Evolutionary conservation across 2,888 invertebrate genomes (phyloP), one percentile per base, ranked within the genome.

Genomic region (Aporophyla nigra): DNA sequence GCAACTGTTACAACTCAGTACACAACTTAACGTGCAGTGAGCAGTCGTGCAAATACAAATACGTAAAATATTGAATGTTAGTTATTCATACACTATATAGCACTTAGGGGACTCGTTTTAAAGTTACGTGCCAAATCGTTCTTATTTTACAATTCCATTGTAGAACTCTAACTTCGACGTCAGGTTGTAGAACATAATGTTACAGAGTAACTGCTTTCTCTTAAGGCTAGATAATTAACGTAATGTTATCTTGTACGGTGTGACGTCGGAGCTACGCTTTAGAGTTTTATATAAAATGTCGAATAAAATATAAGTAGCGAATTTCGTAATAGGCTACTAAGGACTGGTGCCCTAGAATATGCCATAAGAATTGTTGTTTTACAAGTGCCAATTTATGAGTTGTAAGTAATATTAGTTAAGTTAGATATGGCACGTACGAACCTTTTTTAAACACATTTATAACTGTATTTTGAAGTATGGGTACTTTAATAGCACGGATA

Each of bases 11-110:
- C 86, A 88, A 86, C 46, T 88, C 87, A 88, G 75, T 82, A 84
- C 84, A 66, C 84, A 87, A 27, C 80, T 82, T 73, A 80, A 54
- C 65, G 54, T 43, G 76, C 86, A 75, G 76, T 82, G 76, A 87
- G 82, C 81, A 84, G 80, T 86, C 86, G 87, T 83, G 87, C 88
- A 88, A 81, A 91, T 86, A 82, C 89, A 90, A 90, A 93, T 93
- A 93, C 93, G 93, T 94, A 93, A 92, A 89, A 87, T 90, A 92
- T 89, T 93, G 89, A 90, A 92, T 93, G 92, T 93, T 93, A 93
- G 92, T 85, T 91, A 89, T 88, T 87, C 89, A 90, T 91, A 91
- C 92, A 89, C 88, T 91, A 80, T 68, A 89, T 92, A 93, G 90
- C 87, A 90, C 87, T 85, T 91, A 92, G 89, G 90, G 86, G 84